Evolutionary conservation across 2,888 invertebrate genomes (phyloP).

Genomic region (Amaurobius ferox): DNA sequence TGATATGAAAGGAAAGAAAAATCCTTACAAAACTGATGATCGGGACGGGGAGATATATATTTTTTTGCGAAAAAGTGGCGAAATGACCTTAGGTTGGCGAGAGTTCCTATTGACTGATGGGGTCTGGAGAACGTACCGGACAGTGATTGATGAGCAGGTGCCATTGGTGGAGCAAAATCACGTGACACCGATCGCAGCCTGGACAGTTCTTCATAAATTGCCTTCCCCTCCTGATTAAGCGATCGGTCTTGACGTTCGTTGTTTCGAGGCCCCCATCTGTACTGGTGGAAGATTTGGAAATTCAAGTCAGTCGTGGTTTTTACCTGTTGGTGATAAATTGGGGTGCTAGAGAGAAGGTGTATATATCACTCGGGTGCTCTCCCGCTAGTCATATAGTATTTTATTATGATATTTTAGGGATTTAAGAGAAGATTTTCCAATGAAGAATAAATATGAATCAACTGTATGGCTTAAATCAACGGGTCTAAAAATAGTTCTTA

Average conservation of each 20-base stretch:
- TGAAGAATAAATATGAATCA: neutral
- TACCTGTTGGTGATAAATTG: constrained; percentile 25
- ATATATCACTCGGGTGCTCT: neutral
- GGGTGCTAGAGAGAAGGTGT: neutral
- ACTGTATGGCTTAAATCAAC: no score
- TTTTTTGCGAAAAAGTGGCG: constrained; percentile 34
- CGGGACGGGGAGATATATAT: constrained; percentile 44
- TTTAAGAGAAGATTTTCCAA: neutral
- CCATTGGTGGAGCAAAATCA: constrained; percentile 57
- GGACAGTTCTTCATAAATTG: constrained; percentile 70
- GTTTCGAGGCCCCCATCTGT: constrained; percentile 39
- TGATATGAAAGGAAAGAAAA: constrained; percentile 53
- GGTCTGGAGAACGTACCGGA: constrained; percentile 56
- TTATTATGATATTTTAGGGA: neutral
- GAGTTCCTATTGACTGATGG: constrained; percentile 58
- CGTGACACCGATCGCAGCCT: constrained; percentile 64
- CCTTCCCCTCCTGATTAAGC: constrained; percentile 57
- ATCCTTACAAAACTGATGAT: constrained; percentile 31
- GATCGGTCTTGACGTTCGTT: constrained; percentile 60
- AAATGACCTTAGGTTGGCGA: constrained; percentile 51
- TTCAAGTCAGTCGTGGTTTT: constrained; percentile 55
- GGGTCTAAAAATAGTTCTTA: no score
- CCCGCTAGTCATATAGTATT: neutral
- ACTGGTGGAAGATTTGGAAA: constrained; percentile 34
- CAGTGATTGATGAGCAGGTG: constrained; percentile 70